Evolutionary conservation across 2,888 invertebrate genomes (phyloP).

Genomic region (Andrena hattorfiana): DNA sequence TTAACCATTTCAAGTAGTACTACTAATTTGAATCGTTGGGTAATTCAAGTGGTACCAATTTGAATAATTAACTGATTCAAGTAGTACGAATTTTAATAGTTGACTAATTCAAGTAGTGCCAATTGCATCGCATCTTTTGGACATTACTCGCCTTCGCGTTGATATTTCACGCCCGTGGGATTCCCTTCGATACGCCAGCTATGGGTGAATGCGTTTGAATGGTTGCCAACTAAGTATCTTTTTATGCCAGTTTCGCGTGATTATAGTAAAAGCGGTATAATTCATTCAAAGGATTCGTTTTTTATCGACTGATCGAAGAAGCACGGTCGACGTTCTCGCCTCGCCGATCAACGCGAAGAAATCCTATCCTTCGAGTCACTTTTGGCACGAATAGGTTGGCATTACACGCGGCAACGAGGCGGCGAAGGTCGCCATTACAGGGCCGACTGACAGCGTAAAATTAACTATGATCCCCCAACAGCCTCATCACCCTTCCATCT

Average conservation of each 20-base stretch:
- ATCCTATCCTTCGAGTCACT: slow-evolving; percentile 47
- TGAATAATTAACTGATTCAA: too few relatives aligned
- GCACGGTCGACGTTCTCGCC: slow-evolving; percentile 4
- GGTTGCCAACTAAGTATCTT: background rate
- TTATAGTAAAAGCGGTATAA: background rate
- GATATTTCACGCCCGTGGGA: too few relatives aligned
- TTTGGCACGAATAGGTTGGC: slow-evolving; percentile 65
- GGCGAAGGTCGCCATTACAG: slow-evolving; percentile 60
- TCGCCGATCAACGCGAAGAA: slow-evolving; percentile 31
- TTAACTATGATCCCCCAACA: slow-evolving; percentile 60
- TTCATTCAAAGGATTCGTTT: background rate
- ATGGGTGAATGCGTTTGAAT: background rate
- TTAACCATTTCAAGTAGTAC: too few relatives aligned
- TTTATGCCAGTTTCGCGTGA: background rate
- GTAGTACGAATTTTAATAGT: too few relatives aligned
- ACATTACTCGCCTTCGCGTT: too few relatives aligned
- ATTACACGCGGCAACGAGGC: slow-evolving; percentile 52
- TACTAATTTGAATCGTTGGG: too few relatives aligned
- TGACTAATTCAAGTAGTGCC: too few relatives aligned
- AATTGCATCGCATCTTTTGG: too few relatives aligned
- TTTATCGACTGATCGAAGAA: background rate
- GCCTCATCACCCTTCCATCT: slow-evolving; percentile 44
- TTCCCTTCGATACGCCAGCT: too few relatives aligned
- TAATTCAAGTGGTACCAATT: too few relatives aligned
- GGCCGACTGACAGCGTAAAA: slow-evolving; percentile 57